Evolutionary conservation across 2,888 invertebrate genomes (phyloP), one percentile per base, ranked within the genome.

Genomic region (Eupithecia subumbrata): DNA sequence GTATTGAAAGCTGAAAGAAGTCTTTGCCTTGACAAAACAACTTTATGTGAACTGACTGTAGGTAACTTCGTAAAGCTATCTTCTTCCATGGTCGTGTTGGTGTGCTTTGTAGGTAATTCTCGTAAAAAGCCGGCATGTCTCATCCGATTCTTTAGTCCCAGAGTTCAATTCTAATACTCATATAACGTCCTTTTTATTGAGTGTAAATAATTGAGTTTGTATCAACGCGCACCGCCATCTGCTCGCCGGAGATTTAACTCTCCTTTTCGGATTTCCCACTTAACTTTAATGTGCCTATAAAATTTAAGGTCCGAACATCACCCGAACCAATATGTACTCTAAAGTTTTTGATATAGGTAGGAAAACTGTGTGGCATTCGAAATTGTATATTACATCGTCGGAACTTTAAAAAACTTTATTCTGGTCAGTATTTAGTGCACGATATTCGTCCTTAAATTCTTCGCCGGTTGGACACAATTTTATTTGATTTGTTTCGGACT

Each of bases 191-290:
- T 93, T 94, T 94, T 94, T 94, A 94, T 94, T 91, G 93, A 93
- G 94, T 94, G 94, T 94, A 94, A 94, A 94, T 94, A 94, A 94
- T 94, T 93, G 93, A 92, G 93, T 92, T 92, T 92, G 93, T 91
- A 93, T 91, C 92, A 92, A 88, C 87, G 91, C 87, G 86, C 87
- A 87, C 91, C 91, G 91, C 89, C 94, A 93, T 93, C 93, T 93
- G 93, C 88, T 88, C 85, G 87, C 87, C 82, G 85, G 88, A 87
- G 83, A 89, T 89, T 91, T 91, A 93, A 91, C 90, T 92, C 92
- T 93, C 91, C 90, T 93, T 89, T 93, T 93, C 91, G 91, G 92
- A 94, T 93, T 94, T 94, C 92, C 93, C 92, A 94, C 93, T 94
- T 93, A 92, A 92, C 92, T 94, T 94, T 94, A 92, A 94, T 93